Evolutionary conservation across 2,797 vertebrate genomes (phyloP), one percentile per base, ranked within the genome.

Genomic region (Propithecus deckenii): DNA sequence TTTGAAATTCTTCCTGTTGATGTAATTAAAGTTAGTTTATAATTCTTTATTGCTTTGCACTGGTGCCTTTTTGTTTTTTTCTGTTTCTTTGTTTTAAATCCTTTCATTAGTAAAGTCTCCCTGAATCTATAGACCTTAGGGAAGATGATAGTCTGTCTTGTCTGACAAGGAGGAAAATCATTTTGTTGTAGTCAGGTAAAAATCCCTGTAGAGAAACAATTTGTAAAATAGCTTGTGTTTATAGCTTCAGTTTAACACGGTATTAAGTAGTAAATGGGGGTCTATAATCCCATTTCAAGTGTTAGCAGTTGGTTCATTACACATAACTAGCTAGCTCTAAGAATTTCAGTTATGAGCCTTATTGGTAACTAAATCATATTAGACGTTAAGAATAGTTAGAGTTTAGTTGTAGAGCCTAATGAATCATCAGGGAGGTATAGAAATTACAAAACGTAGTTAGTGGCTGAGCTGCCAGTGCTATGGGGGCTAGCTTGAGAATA

Each of bases 1-100:
- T 97, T 97, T 96, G 90, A 86, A 93, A 94, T 83, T 84, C 91
- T 95, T 97, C 91, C 80, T 94, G 50, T 97, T 95, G 87, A 83
- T 96, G 72, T 84, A 65, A 97, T 97, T 97, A 98, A 98, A 98
- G 48, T 92, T 93, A 93, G 91, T 96, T 97, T 97, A 55, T 97
- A 96, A 97, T 96, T 97, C 97, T 76, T 84, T 97, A 81, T 81
- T 30, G 9, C 30, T 87, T 93, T 97, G 91, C n/a, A 84, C 28
- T 96, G 81, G 79, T 83, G 48, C 48, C n/a, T 85, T 86, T 95
- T 97, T 86, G 18, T 10, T 74, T 90, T 90, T 88, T 89, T 89
- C 48, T 75, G 18, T 92, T 89, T 71, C 7, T 76, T 91, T 75
- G 61, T 59, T 80, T 93, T 85, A 80, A 46, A 57, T 75, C 52